Evolutionary conservation across 1,140 invertebrate genomes (phyloP).

Genomic region (Batillaria attramentaria): DNA sequence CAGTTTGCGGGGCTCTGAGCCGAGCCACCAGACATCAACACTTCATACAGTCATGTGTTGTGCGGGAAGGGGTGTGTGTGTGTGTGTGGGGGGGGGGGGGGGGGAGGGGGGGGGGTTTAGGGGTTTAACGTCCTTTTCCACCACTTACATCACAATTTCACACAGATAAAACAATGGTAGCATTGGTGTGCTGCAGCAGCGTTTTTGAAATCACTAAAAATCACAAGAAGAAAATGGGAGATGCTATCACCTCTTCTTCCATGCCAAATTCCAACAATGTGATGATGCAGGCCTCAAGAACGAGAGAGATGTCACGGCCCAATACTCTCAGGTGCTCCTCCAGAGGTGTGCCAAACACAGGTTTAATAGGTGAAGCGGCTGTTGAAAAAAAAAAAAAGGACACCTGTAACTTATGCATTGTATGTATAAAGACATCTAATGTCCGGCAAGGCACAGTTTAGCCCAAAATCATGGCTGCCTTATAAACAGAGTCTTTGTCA

Average conservation of each 20-base stretch:
- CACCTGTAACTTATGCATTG: no score
- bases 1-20: no score
- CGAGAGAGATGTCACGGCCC: conserved; percentile 84
- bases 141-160: neutral
- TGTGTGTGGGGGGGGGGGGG: no score
- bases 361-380: conserved; percentile 86
- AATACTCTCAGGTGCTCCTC: conserved; percentile 89
- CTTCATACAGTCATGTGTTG: no score
- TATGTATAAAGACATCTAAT: no score
- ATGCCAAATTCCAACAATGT: conserved; percentile 86
- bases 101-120: no score
- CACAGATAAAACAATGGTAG: neutral
- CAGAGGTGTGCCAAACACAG: conserved; percentile 87
- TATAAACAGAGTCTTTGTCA: conserved; percentile 31
- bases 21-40: no score
- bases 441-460: no score
- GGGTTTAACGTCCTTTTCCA: neutral
- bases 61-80: no score
- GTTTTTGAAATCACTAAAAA: no score
- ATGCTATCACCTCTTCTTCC: conserved; percentile 80
- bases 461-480: no score
- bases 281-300: conserved; percentile 91
- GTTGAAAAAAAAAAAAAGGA: no score
- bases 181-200: neutral
- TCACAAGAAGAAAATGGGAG: neutral